Conservation (phyloP, 1,140 invertebrate genomes). For the Euglossa dilemma region DNA sequence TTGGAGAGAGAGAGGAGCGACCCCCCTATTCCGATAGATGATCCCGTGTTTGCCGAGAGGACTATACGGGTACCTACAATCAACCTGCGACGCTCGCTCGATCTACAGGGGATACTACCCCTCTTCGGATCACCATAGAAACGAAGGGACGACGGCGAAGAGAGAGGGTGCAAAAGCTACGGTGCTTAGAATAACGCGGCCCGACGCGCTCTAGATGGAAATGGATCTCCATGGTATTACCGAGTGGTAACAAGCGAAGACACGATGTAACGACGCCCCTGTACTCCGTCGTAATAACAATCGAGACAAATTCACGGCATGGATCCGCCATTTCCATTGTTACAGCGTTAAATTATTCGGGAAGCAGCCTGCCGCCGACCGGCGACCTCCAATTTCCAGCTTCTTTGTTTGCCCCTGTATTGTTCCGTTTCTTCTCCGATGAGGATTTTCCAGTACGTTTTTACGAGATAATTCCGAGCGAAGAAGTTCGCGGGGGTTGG, state of each 20-base stretch:
- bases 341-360: neutral
- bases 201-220: constrained; percentile 45
- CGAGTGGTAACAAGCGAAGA: constrained; percentile 19
- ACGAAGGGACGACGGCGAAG: constrained; percentile 60
- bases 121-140: constrained; percentile 68
- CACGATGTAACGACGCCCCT: constrained; percentile 9
- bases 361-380: neutral
- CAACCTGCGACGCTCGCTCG: constrained; percentile 54
- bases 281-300: neutral
- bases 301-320: neutral
- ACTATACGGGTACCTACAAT: constrained; percentile 37
- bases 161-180: constrained; percentile 67
- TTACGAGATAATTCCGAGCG: too few species aligned
- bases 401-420: neutral
- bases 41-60: constrained; percentile 7
- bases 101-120: constrained; percentile 57
- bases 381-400: neutral
- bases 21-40: constrained; percentile 9
- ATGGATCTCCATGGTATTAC: constrained; percentile 47
- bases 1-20: neutral
- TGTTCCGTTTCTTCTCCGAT: too few species aligned
- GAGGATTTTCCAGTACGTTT: neutral
- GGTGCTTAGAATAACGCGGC: constrained; percentile 63
- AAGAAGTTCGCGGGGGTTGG: too few species aligned
- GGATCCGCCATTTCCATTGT: neutral